Conservation (phyloP, 2,113 vertebrate genomes). For the Cryptomyrus ogoouensis region DNA sequence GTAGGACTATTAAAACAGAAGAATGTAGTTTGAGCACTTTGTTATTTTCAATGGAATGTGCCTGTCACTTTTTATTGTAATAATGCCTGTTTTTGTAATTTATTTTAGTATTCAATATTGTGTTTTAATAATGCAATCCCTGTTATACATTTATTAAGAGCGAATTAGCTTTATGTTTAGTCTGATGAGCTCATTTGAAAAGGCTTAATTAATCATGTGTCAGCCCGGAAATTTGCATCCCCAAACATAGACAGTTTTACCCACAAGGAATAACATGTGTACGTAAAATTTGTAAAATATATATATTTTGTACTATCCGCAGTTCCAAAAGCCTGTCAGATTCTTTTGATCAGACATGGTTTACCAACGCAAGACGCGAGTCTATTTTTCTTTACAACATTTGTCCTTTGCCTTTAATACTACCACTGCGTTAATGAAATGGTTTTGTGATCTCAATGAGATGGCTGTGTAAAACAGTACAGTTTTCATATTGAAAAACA, state of each 20-base stretch:
- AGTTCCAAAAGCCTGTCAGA: background rate
- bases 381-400: conserved; percentile 51
- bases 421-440: conserved; percentile 64
- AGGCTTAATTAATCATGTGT: background rate
- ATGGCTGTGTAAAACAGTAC: conserved; percentile 61
- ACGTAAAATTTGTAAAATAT: background rate
- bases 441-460: conserved; percentile 82
- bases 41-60: background rate
- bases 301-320: background rate
- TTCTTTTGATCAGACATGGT: background rate
- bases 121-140: background rate
- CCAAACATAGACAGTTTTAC: background rate
- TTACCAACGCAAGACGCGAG: background rate
- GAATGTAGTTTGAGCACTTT: background rate
- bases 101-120: background rate
- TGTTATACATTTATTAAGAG: background rate
- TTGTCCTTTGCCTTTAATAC: conserved; percentile 62
- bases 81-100: background rate
- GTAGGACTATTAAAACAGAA: background rate
- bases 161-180: background rate
- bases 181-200: background rate
- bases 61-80: background rate
- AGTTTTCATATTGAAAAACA: conserved; percentile 99
- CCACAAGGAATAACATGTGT: background rate
- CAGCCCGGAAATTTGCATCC: background rate